Evolutionary conservation across 2,797 vertebrate species (phyloP).

Genomic region (Saxicola maurus): DNA sequence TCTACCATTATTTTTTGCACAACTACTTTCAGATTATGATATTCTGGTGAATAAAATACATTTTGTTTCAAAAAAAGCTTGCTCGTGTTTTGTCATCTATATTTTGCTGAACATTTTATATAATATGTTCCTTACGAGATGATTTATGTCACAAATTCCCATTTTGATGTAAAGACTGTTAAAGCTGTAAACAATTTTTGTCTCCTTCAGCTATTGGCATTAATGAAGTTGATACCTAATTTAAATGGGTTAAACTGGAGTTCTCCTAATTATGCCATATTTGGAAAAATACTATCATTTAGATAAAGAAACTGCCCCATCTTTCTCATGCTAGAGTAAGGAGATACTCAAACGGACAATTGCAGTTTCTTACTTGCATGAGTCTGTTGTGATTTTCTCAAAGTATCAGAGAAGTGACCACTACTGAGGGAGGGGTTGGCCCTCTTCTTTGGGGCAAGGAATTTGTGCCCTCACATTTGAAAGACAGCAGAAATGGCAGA

Average conservation of each 20-base stretch:
- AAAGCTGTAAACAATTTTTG: neutral
- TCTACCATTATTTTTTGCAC: neutral
- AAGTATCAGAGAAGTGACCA: neutral
- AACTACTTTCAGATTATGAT: neutral
- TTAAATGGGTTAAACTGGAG: neutral
- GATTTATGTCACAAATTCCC: neutral
- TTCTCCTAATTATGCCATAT: neutral
- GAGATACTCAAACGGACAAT: fast-evolving
- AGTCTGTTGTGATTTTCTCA: neutral
- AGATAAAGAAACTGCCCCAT: neutral
- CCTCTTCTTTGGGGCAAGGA: neutral
- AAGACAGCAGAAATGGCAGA: neutral
- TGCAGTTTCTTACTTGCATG: neutral
- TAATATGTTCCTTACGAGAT: neutral
- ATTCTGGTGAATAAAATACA: neutral
- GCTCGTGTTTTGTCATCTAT: neutral
- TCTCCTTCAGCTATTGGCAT: neutral
- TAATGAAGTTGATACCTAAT: neutral
- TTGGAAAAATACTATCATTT: neutral
- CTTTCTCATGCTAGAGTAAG: neutral
- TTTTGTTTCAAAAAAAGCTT: neutral
- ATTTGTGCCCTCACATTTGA: neutral
- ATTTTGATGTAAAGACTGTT: neutral
- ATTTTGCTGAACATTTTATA: neutral
- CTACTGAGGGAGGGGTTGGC: neutral